phyloP scores from a whole-genome alignment of 2,113 vertebrate species.

The Capricornis sumatraensis region DNA sequence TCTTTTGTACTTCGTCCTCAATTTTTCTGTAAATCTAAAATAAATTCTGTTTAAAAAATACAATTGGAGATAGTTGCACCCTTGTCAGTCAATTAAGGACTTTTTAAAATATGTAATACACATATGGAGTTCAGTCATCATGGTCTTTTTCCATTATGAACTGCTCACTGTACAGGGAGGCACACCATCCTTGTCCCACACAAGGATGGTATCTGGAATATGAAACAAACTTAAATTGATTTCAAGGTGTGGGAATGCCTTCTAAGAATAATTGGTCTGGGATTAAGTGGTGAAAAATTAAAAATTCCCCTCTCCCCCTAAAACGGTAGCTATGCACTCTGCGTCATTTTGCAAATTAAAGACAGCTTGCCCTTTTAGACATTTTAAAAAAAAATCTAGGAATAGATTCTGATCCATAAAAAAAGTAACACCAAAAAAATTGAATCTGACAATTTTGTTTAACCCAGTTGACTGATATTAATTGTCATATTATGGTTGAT shows the following conservation, averaged over 20 bases:
- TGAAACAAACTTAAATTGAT: background rate
- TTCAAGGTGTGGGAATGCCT: background rate
- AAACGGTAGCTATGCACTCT: background rate
- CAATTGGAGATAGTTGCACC: background rate
- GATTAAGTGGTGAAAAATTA: background rate
- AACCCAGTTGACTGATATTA: background rate
- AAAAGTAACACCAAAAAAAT: background rate
- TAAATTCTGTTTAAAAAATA: background rate
- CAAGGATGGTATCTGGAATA: background rate
- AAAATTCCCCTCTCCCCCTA: accelerated
- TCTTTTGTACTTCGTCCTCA: background rate
- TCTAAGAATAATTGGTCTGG: background rate
- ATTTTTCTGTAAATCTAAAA: background rate
- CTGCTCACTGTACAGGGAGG: accelerated
- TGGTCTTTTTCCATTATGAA: background rate
- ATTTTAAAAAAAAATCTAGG: background rate
- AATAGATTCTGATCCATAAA: background rate
- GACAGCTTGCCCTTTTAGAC: background rate
- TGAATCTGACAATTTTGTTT: background rate
- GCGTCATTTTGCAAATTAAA: background rate
- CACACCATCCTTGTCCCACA: accelerated
- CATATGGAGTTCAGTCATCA: background rate
- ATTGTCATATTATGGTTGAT: background rate
- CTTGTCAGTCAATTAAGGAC: background rate
- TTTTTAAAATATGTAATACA: background rate